A percentile compares a stretch with the other conserved stretches of the same genome.
phyloP scores from a whole-genome alignment of 2,888 invertebrate species.

The Acanthoscelides obtectus region DNA sequence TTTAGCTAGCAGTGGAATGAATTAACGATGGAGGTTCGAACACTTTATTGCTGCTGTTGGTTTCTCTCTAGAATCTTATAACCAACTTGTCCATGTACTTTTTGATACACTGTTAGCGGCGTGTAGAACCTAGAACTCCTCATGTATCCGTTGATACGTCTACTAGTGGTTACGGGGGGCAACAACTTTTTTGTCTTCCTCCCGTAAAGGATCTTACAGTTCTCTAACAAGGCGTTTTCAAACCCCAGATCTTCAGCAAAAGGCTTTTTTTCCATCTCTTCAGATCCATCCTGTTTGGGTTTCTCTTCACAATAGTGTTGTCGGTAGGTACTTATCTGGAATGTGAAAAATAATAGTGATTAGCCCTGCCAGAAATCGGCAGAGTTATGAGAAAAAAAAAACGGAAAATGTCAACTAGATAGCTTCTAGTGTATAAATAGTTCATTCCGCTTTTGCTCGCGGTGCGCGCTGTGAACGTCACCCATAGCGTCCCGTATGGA shows the following conservation, averaged over 20 bases:
- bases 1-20: too few relatives aligned
- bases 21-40: not conserved
- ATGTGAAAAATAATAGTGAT: not conserved
- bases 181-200: not conserved
- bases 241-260: not conserved
- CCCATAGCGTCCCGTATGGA: too few relatives aligned
- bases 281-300: not conserved
- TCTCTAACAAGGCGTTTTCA: not conserved
- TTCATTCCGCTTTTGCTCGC: too few relatives aligned
- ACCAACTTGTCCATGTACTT: not conserved
- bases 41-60: not conserved
- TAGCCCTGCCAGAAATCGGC: too few relatives aligned
- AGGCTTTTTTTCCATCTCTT: not conserved
- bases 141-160: not conserved
- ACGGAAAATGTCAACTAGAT: too few relatives aligned
- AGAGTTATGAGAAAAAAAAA: too few relatives aligned
- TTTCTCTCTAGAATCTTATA: not conserved
- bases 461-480: too few relatives aligned
- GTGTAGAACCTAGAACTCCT: not conserved
- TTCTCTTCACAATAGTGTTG: not conserved
- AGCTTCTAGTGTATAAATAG: too few relatives aligned
- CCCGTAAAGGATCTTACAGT: not conserved
- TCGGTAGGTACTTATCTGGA: not conserved
- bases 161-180: not conserved
- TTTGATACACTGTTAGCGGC: not conserved